A percentile compares a stretch with the other conserved stretches of the same genome.
Evolutionary conservation across 1,140 invertebrate species (phyloP).

Genomic region (Tachypleus tridentatus): DNA sequence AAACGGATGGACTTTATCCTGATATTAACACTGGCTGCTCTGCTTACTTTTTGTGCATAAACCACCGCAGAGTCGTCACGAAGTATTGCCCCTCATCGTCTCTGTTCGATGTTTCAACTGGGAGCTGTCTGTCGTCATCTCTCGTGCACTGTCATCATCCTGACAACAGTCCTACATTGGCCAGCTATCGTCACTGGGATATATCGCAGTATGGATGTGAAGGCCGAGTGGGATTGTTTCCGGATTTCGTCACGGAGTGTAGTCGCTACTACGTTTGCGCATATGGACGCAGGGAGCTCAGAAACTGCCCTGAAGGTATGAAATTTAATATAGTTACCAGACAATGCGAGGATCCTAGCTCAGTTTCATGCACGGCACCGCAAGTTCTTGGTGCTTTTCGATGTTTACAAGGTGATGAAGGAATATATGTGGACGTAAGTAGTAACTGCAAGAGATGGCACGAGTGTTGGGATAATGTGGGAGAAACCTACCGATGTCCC

Average conservation of each 20-base stretch:
- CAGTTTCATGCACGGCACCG: conserved; percentile 8
- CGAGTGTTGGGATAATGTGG: conserved; percentile 15
- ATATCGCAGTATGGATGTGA: background rate
- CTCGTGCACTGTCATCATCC: conserved; percentile 10
- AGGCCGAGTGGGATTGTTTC: background rate
- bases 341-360: background rate
- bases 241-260: background rate
- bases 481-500: conserved; percentile 14
- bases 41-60: conserved; percentile 43
- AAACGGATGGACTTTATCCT: conserved; percentile 40
- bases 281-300: background rate
- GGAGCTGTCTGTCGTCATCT: conserved; percentile 12
- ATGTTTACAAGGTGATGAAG: conserved; percentile 17
- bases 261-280: background rate
- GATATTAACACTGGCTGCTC: conserved; percentile 40
- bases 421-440: conserved; percentile 6
- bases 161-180: too few species aligned
- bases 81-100: conserved; percentile 29
- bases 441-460: conserved; percentile 12
- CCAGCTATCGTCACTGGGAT: too few species aligned
- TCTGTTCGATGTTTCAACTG: conserved; percentile 29
- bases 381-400: conserved; percentile 12
- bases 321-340: background rate
- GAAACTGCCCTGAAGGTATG: background rate
- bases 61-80: conserved; percentile 29